phyloP scores from a whole-genome alignment of 2,888 invertebrate genomes.

The Apodemia duryi region DNA sequence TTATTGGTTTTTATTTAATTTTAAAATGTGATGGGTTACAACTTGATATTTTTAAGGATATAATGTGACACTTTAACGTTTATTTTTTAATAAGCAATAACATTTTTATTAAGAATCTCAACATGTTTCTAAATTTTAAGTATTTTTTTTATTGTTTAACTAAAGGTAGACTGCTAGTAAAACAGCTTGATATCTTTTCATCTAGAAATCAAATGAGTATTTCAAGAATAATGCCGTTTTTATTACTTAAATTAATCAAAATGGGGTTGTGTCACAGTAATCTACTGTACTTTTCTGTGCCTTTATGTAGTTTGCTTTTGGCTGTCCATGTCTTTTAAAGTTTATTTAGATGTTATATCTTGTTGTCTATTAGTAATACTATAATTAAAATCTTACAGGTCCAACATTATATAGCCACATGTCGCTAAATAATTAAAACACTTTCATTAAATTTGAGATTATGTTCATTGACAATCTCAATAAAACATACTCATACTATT shows the following conservation, averaged over 20 bases:
- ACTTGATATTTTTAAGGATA: conserved; percentile 22
- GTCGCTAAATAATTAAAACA: conserved; percentile 26
- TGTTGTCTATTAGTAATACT: conserved; percentile 38
- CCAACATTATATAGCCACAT: conserved; percentile 26
- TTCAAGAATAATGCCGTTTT: conserved; percentile 3
- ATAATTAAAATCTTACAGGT: conserved; percentile 32
- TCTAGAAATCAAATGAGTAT: neutral
- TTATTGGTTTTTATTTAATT: conserved; percentile 18
- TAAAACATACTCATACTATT: conserved; percentile 52
- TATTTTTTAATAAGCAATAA: conserved; percentile 4
- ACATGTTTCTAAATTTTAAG: conserved; percentile 1
- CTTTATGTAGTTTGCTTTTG: conserved; percentile 62
- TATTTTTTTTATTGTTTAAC: neutral
- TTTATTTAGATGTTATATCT: conserved; percentile 41
- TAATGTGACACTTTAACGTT: neutral
- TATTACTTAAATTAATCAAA: conserved; percentile 37
- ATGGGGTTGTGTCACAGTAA: conserved; percentile 57
- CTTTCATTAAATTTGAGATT: neutral
- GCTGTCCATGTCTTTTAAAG: conserved; percentile 48
- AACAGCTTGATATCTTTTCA: conserved; percentile 3
- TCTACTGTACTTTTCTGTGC: conserved; percentile 61
- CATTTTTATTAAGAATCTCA: conserved; percentile 9
- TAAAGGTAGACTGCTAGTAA: conserved; percentile 7
- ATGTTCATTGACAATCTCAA: conserved; percentile 11
- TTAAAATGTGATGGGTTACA: conserved; percentile 24